These are phyloP conservation scores for Phenacoccus solenopsis DNA, from an alignment of 1,140 invertebrate species.

Conservation along the genomic window DNA sequence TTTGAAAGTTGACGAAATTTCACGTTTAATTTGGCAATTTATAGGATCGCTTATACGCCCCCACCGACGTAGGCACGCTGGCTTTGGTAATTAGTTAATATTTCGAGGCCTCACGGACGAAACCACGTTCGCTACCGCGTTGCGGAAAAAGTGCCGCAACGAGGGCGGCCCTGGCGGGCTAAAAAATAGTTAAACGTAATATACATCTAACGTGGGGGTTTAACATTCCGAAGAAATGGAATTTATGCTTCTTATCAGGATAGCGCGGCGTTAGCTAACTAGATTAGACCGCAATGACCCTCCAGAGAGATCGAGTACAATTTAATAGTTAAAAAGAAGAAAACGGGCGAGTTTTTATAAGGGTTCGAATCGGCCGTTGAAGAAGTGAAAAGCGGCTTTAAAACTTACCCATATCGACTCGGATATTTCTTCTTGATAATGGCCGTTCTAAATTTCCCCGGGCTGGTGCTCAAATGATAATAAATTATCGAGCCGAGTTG, in stretches of 20 bases:
- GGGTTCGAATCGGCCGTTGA: not conserved
- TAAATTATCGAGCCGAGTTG: not conserved
- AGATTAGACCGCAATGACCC: conserved; percentile 14
- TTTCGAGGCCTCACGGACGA: too few species aligned
- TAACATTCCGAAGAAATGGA: not conserved
- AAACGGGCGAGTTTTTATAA: not conserved
- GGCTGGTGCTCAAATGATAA: not conserved
- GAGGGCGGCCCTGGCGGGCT: too few species aligned
- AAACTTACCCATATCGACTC: not conserved
- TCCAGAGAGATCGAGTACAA: conserved; percentile 10
- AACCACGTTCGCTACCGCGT: too few species aligned
- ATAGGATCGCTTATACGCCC: too few species aligned
- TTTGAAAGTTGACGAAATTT: too few species aligned
- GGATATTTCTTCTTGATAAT: not conserved
- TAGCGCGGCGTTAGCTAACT: conserved; percentile 5
- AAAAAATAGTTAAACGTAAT: too few species aligned
- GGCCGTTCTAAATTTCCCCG: not conserved
- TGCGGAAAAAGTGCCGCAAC: too few species aligned
- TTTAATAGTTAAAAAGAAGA: conserved; percentile 10
- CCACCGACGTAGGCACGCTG: too few species aligned
- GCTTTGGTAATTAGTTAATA: too few species aligned
- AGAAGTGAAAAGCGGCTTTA: not conserved
- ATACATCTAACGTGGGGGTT: too few species aligned
- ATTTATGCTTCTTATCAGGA: conserved; percentile 12
- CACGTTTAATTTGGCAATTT: too few species aligned